A percentile compares a stretch with the other conserved stretches of the same genome.
Evolutionary conservation across 1,140 invertebrate genomes (phyloP).

Genomic region (Hormaphis cornu): DNA sequence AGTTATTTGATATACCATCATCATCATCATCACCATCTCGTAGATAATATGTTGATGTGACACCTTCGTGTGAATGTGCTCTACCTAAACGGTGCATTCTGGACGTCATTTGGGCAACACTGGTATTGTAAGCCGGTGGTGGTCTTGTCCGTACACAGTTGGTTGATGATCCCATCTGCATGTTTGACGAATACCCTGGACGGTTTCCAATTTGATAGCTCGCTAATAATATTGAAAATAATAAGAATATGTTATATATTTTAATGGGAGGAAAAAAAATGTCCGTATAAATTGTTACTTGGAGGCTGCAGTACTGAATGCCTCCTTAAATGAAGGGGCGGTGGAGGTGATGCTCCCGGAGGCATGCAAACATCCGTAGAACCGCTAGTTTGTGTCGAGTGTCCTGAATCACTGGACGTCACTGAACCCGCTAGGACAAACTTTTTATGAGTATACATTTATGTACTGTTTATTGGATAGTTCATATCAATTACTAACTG

Average conservation of each 20-base stretch:
- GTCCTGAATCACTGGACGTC: constrained; percentile 76
- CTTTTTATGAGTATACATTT: constrained; percentile 12
- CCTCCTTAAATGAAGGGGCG: constrained; percentile 43
- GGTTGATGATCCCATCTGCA: constrained; percentile 21
- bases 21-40: constrained; percentile 54
- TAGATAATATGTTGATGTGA: constrained; percentile 62
- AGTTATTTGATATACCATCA: constrained; percentile 43
- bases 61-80: constrained; percentile 77
- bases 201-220: constrained; percentile 11
- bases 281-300: constrained; percentile 23
- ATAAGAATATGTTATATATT: neutral
- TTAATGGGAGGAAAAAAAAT: neutral
- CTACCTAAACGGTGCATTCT: constrained; percentile 57
- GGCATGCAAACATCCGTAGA: constrained; percentile 54
- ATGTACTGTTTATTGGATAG: neutral
- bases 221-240: constrained; percentile 13
- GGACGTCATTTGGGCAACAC: constrained; percentile 68
- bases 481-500: constrained; percentile 49
- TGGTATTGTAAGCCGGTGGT: constrained; percentile 62
- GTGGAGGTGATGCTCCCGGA: constrained; percentile 40
- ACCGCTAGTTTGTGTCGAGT: constrained; percentile 66
- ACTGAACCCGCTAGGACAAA: constrained; percentile 54
- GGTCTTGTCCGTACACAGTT: constrained; percentile 39
- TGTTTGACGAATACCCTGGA: constrained; percentile 8
- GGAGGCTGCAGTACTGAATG: constrained; percentile 48